Conservation (phyloP, 2,113 vertebrate genomes). For the Caretta caretta region DNA sequence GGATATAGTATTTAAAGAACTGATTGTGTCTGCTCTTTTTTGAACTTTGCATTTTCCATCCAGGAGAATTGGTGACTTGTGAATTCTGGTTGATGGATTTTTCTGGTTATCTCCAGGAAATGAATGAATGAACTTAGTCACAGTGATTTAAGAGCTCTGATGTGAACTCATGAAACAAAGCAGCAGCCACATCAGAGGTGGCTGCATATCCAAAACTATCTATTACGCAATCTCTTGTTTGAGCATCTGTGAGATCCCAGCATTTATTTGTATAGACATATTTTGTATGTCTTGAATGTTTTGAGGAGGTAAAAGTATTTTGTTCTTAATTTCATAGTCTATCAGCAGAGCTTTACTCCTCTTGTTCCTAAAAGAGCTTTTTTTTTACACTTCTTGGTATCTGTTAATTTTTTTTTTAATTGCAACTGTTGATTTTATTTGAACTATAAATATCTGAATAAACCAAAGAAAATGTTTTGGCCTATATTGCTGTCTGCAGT, state of each 20-base stretch:
- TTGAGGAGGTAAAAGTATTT: neutral
- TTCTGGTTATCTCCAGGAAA: neutral
- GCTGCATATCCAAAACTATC: neutral
- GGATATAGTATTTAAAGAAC: neutral
- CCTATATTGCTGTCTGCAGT: neutral
- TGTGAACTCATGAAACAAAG: neutral
- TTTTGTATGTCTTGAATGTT: no score
- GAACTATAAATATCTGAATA: neutral
- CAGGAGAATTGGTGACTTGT: neutral
- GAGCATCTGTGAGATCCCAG: neutral
- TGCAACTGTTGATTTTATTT: neutral
- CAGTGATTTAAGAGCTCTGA: neutral
- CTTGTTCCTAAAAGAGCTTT: neutral
- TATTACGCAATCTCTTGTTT: neutral
- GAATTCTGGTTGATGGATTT: neutral
- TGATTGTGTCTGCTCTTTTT: neutral
- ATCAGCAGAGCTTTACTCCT: neutral
- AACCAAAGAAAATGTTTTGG: neutral
- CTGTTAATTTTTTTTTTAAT: neutral
- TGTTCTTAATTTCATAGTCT: neutral
- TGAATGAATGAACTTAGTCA: neutral
- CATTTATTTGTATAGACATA: neutral
- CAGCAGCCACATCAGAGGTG: neutral
- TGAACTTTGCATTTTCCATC: slow-evolving; percentile 2
- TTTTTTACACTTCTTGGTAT: neutral